Evolutionary conservation across 2,113 vertebrate genomes (phyloP).

Genomic region (Columba livia): DNA sequence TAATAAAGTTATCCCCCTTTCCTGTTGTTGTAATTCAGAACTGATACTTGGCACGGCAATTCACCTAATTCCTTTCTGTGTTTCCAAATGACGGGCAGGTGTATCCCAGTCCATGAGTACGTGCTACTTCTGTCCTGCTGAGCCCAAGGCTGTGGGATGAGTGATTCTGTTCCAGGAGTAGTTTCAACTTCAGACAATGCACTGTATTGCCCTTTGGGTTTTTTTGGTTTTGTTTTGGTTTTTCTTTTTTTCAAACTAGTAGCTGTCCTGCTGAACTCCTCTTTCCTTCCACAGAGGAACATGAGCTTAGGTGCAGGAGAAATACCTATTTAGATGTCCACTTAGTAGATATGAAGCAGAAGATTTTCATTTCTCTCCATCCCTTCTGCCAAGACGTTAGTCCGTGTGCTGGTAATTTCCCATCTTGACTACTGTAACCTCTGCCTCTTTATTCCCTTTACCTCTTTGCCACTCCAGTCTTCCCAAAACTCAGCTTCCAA

Average conservation of each 20-base stretch:
- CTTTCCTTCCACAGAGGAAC: constrained; percentile 76
- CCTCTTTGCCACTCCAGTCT: constrained; percentile 29
- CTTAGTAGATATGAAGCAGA: constrained; percentile 75
- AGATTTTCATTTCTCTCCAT: constrained; percentile 76
- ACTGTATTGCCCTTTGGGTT: constrained; percentile 18
- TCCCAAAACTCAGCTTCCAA: constrained; percentile 24
- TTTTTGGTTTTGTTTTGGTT: neutral
- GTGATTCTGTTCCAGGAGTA: constrained; percentile 1
- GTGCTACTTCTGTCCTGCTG: neutral
- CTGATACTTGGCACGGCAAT: neutral
- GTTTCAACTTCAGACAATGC: neutral
- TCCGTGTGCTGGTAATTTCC: constrained; percentile 74
- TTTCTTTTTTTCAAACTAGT: constrained; percentile 21
- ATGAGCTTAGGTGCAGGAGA: constrained; percentile 74
- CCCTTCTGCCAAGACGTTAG: constrained; percentile 74
- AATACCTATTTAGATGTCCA: constrained; percentile 74
- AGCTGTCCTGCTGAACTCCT: constrained; percentile 69
- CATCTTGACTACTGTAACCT: constrained; percentile 73
- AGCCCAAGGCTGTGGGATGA: neutral
- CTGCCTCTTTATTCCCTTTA: constrained; percentile 42
- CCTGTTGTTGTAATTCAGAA: neutral
- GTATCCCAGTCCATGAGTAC: neutral
- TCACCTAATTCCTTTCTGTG: neutral
- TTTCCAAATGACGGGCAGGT: neutral
- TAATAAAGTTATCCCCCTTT: neutral